Evolutionary conservation across 2,888 invertebrate species (phyloP).

Genomic region (Agrotis exclamationis): DNA sequence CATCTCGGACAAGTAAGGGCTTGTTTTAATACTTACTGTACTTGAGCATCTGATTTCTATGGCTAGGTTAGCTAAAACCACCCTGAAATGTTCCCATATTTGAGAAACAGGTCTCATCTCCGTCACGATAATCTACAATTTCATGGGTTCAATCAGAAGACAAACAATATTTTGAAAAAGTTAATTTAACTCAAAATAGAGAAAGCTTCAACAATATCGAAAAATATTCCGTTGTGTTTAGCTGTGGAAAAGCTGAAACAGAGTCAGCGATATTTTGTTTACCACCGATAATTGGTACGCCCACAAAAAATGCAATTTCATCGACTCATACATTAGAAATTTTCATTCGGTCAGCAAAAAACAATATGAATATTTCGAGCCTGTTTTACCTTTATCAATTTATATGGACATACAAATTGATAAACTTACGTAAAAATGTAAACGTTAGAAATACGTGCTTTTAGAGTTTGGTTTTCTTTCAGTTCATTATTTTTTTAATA

Average conservation of each 20-base stretch:
- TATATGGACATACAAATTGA: too few relatives aligned
- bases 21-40: background rate
- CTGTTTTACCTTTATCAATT: background rate
- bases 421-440: too few relatives aligned
- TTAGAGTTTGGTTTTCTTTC: too few relatives aligned
- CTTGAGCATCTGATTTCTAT: background rate
- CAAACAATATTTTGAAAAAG: too few relatives aligned
- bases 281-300: slow-evolving; percentile 19
- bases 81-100: too few relatives aligned
- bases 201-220: too few relatives aligned
- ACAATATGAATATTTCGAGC: slow-evolving; percentile 30
- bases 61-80: too few relatives aligned
- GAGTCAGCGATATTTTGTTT: slow-evolving; percentile 22
- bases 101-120: too few relatives aligned
- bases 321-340: slow-evolving; percentile 1
- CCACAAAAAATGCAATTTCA: slow-evolving; percentile 23
- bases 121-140: background rate
- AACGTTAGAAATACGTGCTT: too few relatives aligned
- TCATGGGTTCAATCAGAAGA: background rate
- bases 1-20: slow-evolving; percentile 93
- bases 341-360: slow-evolving; percentile 25
- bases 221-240: background rate
- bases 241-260: background rate
- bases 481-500: too few relatives aligned
- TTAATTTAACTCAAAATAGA: too few relatives aligned